Conservation (phyloP, 1,140 invertebrate species). For the Bacillus rossius region DNA sequence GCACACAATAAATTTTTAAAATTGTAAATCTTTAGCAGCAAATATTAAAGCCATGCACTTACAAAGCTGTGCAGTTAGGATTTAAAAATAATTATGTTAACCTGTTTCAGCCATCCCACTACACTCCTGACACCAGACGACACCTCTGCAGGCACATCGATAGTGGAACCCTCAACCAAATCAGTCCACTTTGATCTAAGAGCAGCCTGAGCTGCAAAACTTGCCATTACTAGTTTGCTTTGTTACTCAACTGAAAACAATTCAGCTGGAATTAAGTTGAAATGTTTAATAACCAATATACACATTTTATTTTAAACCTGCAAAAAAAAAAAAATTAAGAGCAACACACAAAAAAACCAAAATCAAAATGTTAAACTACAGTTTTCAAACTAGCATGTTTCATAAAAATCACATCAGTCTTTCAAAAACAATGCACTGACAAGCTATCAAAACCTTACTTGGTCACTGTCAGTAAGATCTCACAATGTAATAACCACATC, state of each 20-base stretch:
- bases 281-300: no score
- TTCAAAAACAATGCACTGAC: background rate
- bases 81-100: slow-evolving; percentile 25
- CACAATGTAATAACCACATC: no score
- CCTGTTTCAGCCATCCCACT: slow-evolving; percentile 73
- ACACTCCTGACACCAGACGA: slow-evolving; percentile 60
- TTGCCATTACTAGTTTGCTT: slow-evolving; percentile 45
- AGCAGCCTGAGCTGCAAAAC: slow-evolving; percentile 57
- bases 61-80: no score
- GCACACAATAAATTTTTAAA: no score
- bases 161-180: slow-evolving; percentile 53
- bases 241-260: no score
- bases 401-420: background rate
- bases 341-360: slow-evolving; percentile 7
- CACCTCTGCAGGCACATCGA: slow-evolving; percentile 58
- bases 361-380: background rate
- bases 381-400: background rate
- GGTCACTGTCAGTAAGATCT: no score
- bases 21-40: no score
- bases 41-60: no score
- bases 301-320: no score
- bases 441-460: no score
- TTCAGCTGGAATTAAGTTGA: no score
- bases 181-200: slow-evolving; percentile 58
- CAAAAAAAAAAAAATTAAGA: no score